A percentile compares a stretch with the other conserved stretches of the same genome.
phyloP scores from a whole-genome alignment of 2,797 vertebrate species.

The Bucorvus abyssinicus region DNA sequence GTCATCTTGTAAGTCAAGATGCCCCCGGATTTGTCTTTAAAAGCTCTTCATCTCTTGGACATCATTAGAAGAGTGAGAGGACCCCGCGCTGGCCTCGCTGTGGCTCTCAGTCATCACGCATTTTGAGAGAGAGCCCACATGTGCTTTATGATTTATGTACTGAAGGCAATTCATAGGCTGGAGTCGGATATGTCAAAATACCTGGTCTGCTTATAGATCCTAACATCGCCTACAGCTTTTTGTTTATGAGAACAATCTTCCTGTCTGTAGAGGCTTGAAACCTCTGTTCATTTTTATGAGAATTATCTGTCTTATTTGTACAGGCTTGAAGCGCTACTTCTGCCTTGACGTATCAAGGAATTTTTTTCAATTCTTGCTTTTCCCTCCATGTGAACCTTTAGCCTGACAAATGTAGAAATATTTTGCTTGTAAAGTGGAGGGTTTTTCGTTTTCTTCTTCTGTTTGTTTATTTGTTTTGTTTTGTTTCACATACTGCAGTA shows the following conservation, averaged over 20 bases:
- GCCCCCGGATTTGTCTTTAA: conserved; percentile 31
- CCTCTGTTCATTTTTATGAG: conserved; percentile 8
- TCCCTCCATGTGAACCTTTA: not conserved
- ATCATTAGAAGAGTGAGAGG: conserved; percentile 2
- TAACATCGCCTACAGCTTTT: conserved; percentile 19
- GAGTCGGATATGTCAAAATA: conserved; percentile 19
- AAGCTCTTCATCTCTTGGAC: conserved; percentile 16
- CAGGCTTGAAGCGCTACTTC: conserved; percentile 3
- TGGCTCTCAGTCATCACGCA: conserved; percentile 5
- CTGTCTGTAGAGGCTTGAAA: conserved; percentile 47
- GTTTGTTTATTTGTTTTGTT: too few relatives aligned
- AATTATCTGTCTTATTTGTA: conserved; percentile 8
- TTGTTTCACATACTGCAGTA: not conserved
- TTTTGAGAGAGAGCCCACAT: conserved; percentile 29
- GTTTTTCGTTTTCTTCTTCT: not conserved
- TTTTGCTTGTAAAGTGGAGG: not conserved
- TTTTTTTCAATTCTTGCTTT: not conserved
- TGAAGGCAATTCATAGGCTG: conserved; percentile 49
- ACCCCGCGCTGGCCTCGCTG: conserved; percentile 7
- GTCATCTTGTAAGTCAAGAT: not conserved
- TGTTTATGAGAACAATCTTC: conserved; percentile 7
- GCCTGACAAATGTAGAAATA: not conserved
- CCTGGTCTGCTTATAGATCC: not conserved
- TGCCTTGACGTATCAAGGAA: not conserved
- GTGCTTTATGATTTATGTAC: conserved; percentile 15